phyloP scores from a whole-genome alignment of 2,113 vertebrate species.

The Gymnogyps californianus region DNA sequence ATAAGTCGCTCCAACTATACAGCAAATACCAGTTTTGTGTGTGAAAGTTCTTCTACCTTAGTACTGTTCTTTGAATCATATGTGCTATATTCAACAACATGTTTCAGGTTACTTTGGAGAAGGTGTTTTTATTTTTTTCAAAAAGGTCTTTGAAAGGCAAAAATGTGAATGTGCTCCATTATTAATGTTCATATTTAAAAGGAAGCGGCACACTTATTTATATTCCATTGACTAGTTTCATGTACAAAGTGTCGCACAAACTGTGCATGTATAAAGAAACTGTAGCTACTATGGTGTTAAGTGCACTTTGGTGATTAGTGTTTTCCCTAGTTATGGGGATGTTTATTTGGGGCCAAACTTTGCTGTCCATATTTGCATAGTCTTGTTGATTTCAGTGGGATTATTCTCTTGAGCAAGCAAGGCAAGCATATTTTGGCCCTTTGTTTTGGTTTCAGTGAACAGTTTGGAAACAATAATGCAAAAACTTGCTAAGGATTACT shows the following conservation, averaged over 20 bases:
- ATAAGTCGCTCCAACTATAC: conserved; percentile 30
- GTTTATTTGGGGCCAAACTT: conserved; percentile 64
- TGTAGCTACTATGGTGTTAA: conserved; percentile 70
- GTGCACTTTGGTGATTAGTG: conserved; percentile 70
- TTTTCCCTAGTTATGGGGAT: conserved; percentile 61
- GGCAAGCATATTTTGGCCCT: conserved; percentile 38
- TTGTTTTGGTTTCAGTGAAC: conserved; percentile 41
- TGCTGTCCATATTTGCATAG: conserved; percentile 36
- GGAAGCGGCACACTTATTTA: conserved; percentile 71
- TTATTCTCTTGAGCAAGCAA: conserved; percentile 1
- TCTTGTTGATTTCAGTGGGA: background rate
- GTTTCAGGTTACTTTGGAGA: conserved; percentile 9
- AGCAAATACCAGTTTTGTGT: conserved; percentile 36
- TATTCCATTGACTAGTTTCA: conserved; percentile 66
- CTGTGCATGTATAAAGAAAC: conserved; percentile 72
- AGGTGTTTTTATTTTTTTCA: background rate
- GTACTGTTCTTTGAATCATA: background rate
- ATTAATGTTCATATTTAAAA: conserved; percentile 76
- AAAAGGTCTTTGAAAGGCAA: conserved; percentile 60
- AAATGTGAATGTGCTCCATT: conserved; percentile 75
- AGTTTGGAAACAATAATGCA: conserved; percentile 34
- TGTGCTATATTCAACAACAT: conserved; percentile 23
- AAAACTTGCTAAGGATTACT: conserved; percentile 20
- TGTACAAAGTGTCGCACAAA: conserved; percentile 60
- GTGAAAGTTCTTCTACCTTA: conserved; percentile 23